Evolutionary conservation across 2,797 vertebrate genomes (phyloP), one percentile per base, ranked within the genome.

Genomic region (Dipus sagitta): DNA sequence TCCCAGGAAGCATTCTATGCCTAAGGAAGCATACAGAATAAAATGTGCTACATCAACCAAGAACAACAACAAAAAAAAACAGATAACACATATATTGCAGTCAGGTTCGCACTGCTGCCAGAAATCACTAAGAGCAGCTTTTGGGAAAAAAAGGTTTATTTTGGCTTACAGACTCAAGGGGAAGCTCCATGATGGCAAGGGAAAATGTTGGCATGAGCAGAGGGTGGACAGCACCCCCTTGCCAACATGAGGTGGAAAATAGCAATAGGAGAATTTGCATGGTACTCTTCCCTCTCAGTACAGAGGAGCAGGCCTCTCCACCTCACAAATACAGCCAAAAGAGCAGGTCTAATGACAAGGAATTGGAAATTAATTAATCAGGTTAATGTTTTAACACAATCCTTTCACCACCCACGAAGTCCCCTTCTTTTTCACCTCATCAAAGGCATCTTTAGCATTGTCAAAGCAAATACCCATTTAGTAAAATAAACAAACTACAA

Each of bases 401-500:
- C 58, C 38, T 95, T 89, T 71, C 60, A 60, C 80, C 93, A 92
- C 91, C 92, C 88, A 47, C 28, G 71, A 92, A 81, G 82, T 26
- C 79, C 79, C 23, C 71, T 72, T 90, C 65, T 17, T 17, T 28
- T 24, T 94, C 80, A 72, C 92, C 84, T 91, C 77, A 94, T 93
- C 71, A 87, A 71, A 95, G 70, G 26, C 65, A 72, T 78, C 70
- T 62, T 21, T 72, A 87, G 67, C 86, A 47, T 5, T 62, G 83
- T 42, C 52, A 93, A 95, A 90, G 88, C 93, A 93, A 89, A 75
- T 74, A 87, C 28, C 78, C 87, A 87, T 74, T 89, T 90, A 82
- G 30, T 65, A 42, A 88, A 90, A n/a, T 86, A 96, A 96, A 95
- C 94, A 96, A 92, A 87, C 42, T 79, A n/a, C 74, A 70, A 78